Percentiles rank a stretch among this genome's conserved stretches.
Conservation (phyloP, 2,888 invertebrate species). For the Tribolium freemani region DNA sequence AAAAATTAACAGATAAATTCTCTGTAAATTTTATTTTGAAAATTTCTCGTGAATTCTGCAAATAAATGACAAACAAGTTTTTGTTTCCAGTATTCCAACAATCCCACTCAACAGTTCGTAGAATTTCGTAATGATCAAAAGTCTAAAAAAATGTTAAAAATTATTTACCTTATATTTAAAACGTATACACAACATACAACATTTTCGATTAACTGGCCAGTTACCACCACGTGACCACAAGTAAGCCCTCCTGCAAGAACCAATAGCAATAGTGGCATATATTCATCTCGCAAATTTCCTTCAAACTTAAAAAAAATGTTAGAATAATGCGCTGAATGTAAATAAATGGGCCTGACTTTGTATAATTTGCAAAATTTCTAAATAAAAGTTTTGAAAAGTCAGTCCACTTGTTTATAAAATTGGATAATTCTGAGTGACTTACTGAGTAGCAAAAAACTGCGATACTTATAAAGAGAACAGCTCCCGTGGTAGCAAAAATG, state of each 20-base stretch:
- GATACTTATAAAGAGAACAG: background rate
- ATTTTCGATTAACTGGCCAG: background rate
- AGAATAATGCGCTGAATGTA: too few relatives aligned
- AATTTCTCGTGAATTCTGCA: background rate
- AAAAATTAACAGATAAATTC: background rate
- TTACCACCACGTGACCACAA: background rate
- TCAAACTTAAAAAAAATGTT: background rate
- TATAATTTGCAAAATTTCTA: too few relatives aligned
- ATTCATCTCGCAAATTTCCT: background rate
- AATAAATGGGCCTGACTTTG: too few relatives aligned
- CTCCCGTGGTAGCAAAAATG: background rate
- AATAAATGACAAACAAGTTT: background rate
- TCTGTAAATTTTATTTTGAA: background rate
- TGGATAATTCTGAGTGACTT: background rate
- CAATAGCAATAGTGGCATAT: background rate
- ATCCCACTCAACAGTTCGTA: background rate
- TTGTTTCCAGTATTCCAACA: background rate
- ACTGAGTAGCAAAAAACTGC: background rate
- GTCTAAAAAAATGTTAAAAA: background rate
- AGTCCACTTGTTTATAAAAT: too few relatives aligned
- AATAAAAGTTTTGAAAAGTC: too few relatives aligned
- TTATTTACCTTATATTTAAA: background rate
- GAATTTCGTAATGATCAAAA: background rate
- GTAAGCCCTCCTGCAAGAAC: background rate
- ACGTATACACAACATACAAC: background rate